phyloP scores from a whole-genome alignment of 1,140 invertebrate species.

The Tachypleus tridentatus region DNA sequence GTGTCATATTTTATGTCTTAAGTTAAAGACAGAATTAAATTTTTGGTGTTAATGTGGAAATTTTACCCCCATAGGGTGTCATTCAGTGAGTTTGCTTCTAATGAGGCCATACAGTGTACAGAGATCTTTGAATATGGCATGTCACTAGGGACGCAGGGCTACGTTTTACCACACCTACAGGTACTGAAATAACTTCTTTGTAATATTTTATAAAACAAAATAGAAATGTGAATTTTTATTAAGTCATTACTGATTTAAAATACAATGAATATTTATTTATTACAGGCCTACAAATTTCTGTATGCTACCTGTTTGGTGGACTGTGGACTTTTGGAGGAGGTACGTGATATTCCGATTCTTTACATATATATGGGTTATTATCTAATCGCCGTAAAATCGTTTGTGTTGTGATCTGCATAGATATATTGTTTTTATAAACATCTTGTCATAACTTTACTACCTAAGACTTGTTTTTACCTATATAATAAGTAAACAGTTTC shows the following conservation, averaged over 20 bases:
- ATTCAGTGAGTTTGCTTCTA: slow-evolving; percentile 52
- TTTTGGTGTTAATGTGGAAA: slow-evolving; percentile 6
- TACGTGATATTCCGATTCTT: not conserved
- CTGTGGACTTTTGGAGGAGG: slow-evolving; percentile 57
- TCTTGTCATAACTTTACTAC: no score
- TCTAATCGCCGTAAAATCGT: no score
- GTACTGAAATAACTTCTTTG: slow-evolving; percentile 32
- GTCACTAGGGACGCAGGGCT: slow-evolving; percentile 58
- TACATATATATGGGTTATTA: not conserved
- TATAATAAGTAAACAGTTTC: no score
- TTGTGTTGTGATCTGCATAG: no score
- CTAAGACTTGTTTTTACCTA: no score
- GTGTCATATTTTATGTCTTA: no score
- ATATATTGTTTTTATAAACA: no score
- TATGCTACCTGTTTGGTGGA: slow-evolving; percentile 62
- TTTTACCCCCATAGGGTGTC: slow-evolving; percentile 27
- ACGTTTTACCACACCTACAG: slow-evolving; percentile 55
- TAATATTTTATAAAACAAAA: not conserved
- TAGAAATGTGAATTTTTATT: slow-evolving; percentile 2
- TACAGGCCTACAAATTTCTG: slow-evolving; percentile 36
- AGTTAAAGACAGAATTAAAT: slow-evolving; percentile 1
- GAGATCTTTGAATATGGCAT: slow-evolving; percentile 90
- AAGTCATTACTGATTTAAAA: slow-evolving; percentile 10
- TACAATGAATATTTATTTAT: slow-evolving; percentile 5
- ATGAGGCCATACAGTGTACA: slow-evolving; percentile 79